These are phyloP conservation scores for Myzus persicae DNA, from an alignment of 1,140 invertebrate genomes.

Conservation along the genomic window DNA sequence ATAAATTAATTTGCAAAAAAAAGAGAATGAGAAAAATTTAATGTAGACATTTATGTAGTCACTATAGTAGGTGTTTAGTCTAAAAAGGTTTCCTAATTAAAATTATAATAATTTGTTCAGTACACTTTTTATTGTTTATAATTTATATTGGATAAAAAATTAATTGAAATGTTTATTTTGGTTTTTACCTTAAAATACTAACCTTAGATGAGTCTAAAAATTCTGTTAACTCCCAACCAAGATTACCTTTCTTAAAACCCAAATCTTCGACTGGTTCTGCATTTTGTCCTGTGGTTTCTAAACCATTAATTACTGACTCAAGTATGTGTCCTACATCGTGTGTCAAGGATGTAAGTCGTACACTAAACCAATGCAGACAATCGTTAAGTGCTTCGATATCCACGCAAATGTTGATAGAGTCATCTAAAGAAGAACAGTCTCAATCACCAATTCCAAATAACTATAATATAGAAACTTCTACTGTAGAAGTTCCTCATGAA, in stretches of 20 bases:
- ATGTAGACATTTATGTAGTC: too few relatives aligned
- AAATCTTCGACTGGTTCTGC: conserved; percentile 54
- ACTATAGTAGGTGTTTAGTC: too few relatives aligned
- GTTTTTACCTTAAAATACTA: conserved; percentile 54
- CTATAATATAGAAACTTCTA: not conserved
- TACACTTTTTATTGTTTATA: not conserved
- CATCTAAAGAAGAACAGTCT: conserved; percentile 60
- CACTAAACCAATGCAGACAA: conserved; percentile 32
- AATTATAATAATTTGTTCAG: not conserved
- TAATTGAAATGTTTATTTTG: conserved; percentile 41
- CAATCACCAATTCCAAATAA: conserved; percentile 62
- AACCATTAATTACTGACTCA: not conserved
- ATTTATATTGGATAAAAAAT: conserved; percentile 1
- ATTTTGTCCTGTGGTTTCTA: conserved; percentile 10
- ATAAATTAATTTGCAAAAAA: not conserved
- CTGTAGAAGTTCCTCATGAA: not conserved
- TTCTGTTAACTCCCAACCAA: conserved; percentile 32
- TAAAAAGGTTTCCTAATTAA: not conserved
- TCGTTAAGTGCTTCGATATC: conserved; percentile 21
- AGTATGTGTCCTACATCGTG: not conserved
- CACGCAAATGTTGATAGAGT: conserved; percentile 53
- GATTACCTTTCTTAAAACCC: conserved; percentile 50
- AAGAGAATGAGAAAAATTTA: not conserved
- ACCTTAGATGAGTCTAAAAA: conserved; percentile 42
- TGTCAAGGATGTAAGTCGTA: not conserved